These are phyloP conservation scores for Capromys pilorides DNA, from an alignment of 2,797 vertebrate genomes.

Conservation along the genomic window DNA sequence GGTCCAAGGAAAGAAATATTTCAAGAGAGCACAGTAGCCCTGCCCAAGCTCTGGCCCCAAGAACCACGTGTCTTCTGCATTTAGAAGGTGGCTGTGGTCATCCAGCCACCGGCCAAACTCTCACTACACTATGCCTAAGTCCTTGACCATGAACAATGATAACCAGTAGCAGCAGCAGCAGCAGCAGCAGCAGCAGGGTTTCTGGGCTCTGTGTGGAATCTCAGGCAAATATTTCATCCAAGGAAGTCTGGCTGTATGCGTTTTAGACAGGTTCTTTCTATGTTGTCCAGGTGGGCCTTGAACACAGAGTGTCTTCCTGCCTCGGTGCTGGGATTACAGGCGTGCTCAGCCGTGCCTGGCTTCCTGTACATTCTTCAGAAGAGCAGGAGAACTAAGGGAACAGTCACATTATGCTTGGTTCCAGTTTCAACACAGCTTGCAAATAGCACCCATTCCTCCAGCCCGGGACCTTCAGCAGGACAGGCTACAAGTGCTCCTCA, in stretches of 20 bases:
- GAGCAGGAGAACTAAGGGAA: neutral
- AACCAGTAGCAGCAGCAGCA: too few species aligned
- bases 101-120: too few species aligned
- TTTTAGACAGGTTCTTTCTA: neutral
- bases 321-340: neutral
- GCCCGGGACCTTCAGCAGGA: neutral
- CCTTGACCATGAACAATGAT: neutral
- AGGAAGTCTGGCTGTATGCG: neutral
- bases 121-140: accelerated
- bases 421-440: neutral
- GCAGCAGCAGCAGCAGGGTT: accelerated
- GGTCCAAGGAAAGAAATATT: neutral
- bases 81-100: neutral
- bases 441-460: accelerated
- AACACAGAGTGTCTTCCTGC: neutral
- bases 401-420: neutral
- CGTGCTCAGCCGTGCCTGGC: neutral
- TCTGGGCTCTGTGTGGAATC: neutral
- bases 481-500: accelerated
- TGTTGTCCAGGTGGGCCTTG: neutral
- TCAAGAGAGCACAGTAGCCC: neutral
- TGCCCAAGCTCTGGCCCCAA: accelerated
- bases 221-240: neutral
- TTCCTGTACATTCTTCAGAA: neutral
- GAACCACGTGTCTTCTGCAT: too few species aligned